Evolutionary conservation across 2,113 vertebrate genomes (phyloP).

Genomic region (Ochotona curzoniae): DNA sequence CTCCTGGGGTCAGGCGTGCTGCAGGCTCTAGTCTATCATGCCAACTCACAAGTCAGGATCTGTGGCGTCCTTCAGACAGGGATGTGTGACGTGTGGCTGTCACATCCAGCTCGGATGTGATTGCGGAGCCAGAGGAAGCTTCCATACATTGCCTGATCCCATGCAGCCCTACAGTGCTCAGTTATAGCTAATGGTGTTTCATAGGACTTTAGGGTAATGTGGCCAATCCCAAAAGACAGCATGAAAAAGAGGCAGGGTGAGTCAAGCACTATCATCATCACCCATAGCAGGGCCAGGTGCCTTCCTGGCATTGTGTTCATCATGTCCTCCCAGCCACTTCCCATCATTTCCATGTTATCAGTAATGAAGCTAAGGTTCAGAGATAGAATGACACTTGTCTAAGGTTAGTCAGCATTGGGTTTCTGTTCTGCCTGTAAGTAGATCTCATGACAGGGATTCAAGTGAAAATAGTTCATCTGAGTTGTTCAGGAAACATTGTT

Average conservation of each 20-base stretch:
- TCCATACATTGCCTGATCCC: background rate
- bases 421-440: background rate
- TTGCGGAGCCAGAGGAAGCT: accelerated
- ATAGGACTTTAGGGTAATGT: background rate
- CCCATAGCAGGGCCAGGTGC: background rate
- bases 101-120: background rate
- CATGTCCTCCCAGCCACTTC: background rate
- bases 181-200: background rate
- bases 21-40: background rate
- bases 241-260: background rate
- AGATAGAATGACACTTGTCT: background rate
- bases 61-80: background rate
- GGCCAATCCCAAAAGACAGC: background rate
- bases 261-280: accelerated
- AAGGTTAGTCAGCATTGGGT: background rate
- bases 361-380: background rate
- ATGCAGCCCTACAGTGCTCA: background rate
- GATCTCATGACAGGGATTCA: background rate
- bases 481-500: background rate
- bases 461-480: background rate
- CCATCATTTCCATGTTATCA: background rate
- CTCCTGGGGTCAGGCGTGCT: conserved; percentile 59
- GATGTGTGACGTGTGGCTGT: background rate
- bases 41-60: conserved; percentile 57
- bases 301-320: background rate